Evolutionary conservation across 2,797 vertebrate species (phyloP), one percentile per base, ranked within the genome.

Genomic region (Anguilla pacifica): DNA sequence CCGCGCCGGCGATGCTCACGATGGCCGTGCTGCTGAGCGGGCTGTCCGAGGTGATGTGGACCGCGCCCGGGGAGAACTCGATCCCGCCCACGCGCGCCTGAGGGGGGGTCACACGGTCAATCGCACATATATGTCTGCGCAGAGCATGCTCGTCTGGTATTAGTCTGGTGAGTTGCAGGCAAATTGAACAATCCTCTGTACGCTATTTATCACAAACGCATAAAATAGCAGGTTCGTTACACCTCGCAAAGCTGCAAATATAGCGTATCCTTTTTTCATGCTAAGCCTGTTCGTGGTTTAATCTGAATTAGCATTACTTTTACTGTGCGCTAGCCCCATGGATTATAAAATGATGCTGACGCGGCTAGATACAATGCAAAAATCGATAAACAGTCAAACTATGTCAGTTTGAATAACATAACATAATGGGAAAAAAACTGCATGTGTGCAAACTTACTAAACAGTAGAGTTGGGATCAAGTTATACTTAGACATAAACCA

Each of bases 1-100:
- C 99, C 0, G 98, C 99, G n/a, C 97, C 98, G 0, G 98, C 97
- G 0, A 99, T 99, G 95, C 99, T 97, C 88, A 99, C 96, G 39
- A 99, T 99, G 85, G 99, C 98, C 0, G 99, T 98, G 93, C 98
- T 95, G 94, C 98, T 99, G 77, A 99, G 98, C 0, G 97, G 98
- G 92, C 98, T 99, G 96, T 99, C 99, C 0, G 98, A 98, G 7
- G 97, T 97, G 92, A 99, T 98, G 95, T 98, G 97, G 90, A 99
- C 99, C 94, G 97, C 97, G 10, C 99, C 99, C 0, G 98, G 98
- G n/a, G 98, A 99, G 90, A 97, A 98, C 90, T 99, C 98, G 88
- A 98, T 97, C 3, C 98, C 98, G 3, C 99, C 99, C 1, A 99
- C 99, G 0, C 98, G 97, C 39, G 97, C 99, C 99, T 99, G n/a